Evolutionary conservation across 2,888 invertebrate genomes (phyloP).

Genomic region (Siphlonurus alternatus): DNA sequence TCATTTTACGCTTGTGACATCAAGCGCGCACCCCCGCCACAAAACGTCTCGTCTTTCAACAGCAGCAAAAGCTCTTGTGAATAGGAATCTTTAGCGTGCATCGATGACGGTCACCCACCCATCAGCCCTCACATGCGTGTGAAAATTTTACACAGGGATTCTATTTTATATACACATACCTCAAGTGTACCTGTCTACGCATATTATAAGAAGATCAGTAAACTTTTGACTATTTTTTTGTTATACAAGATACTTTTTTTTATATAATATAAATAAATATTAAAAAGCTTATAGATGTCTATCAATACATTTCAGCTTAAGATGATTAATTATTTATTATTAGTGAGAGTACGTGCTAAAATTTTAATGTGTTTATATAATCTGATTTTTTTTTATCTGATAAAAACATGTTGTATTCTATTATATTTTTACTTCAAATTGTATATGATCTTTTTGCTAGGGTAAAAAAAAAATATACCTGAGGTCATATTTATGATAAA

Average conservation of each 20-base stretch:
- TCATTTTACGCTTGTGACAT: neutral
- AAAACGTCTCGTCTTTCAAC: neutral
- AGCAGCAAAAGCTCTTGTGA: neutral
- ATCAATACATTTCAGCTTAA: neutral
- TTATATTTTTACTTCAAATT: too few species aligned
- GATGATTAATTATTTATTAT: neutral
- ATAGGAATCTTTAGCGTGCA: neutral
- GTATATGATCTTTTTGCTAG: too few species aligned
- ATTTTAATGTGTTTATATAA: too few species aligned
- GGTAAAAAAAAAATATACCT: too few species aligned
- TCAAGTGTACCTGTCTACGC: neutral
- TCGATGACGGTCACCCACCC: neutral
- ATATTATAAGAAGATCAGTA: neutral
- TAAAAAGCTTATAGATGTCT: too few species aligned
- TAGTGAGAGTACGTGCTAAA: neutral
- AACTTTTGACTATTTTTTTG: neutral
- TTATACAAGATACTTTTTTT: too few species aligned
- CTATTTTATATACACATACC: neutral
- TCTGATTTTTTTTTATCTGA: too few species aligned
- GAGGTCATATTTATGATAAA: too few species aligned
- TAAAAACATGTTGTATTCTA: too few species aligned
- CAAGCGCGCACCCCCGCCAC: neutral
- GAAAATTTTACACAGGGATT: neutral
- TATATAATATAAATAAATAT: too few species aligned
- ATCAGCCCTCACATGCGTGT: neutral